Percentiles rank a stretch among this genome's conserved stretches.
Evolutionary conservation across 2,888 invertebrate species (phyloP).

Genomic region (Noctua fimbriata): DNA sequence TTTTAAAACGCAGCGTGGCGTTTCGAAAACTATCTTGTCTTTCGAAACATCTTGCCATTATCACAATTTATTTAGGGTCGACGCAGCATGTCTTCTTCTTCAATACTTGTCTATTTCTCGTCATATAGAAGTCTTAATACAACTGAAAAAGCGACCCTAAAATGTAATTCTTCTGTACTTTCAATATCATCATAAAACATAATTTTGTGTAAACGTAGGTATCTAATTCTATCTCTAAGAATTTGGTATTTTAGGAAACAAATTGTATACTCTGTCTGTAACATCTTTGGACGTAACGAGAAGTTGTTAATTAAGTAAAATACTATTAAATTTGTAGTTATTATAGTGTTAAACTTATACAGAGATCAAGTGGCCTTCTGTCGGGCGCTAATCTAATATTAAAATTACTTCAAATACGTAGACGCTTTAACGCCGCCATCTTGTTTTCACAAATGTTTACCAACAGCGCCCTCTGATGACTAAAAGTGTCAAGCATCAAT

Average conservation of each 20-base stretch:
- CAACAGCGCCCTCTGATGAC: background rate
- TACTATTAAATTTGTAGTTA: constrained; percentile 8
- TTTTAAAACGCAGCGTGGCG: too few species aligned
- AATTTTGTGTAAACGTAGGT: background rate
- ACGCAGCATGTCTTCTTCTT: background rate
- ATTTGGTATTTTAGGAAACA: background rate
- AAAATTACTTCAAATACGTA: too few species aligned
- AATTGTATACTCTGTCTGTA: background rate
- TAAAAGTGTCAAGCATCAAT: background rate
- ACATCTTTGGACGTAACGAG: background rate
- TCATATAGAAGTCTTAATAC: background rate
- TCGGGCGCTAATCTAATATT: too few species aligned
- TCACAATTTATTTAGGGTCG: background rate
- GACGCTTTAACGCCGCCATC: too few species aligned
- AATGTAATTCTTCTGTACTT: background rate
- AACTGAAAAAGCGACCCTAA: background rate
- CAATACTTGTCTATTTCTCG: background rate
- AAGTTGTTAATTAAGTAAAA: constrained; percentile 11
- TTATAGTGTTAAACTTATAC: constrained; percentile 9
- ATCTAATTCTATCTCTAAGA: background rate
- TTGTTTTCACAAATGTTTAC: too few species aligned
- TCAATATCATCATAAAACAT: background rate
- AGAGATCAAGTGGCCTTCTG: constrained; percentile 3
- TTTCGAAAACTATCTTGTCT: too few species aligned
- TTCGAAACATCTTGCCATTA: background rate